Percentiles rank a stretch among this genome's conserved stretches.
These are phyloP conservation scores for Condylura cristata DNA, from an alignment of 2,113 vertebrate genomes.

Conservation along the genomic window DNA sequence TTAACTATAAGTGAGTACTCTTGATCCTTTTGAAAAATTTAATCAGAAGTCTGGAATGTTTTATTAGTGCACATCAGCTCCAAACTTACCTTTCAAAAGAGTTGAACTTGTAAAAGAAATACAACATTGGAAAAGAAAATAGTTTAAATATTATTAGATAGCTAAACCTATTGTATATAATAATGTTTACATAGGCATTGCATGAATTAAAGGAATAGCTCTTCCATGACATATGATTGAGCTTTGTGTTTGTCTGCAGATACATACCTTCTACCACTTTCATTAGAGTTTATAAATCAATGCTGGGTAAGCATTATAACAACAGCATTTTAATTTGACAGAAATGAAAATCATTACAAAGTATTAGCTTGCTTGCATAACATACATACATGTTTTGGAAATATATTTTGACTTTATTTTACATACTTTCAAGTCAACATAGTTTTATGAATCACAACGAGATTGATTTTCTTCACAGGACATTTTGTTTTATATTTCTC, in stretches of 20 bases:
- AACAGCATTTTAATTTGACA: constrained; percentile 34
- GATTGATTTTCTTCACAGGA: not conserved
- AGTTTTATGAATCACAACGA: constrained; percentile 7
- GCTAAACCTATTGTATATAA: not conserved
- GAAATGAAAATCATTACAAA: constrained; percentile 28
- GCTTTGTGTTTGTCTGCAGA: too few species aligned
- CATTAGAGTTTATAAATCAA: not conserved
- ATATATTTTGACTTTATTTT: constrained; percentile 38
- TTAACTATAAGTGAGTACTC: not conserved
- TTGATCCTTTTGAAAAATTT: not conserved
- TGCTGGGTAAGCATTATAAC: constrained; percentile 5
- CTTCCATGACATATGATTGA: not conserved
- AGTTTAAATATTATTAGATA: not conserved
- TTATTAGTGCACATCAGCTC: not conserved
- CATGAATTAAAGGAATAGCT: not conserved
- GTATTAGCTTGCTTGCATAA: constrained; percentile 17
- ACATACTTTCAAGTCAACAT: not conserved
- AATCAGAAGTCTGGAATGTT: not conserved
- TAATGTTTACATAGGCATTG: not conserved
- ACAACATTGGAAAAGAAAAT: not conserved
- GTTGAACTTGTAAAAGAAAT: not conserved
- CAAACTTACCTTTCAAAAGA: not conserved
- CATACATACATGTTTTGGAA: not conserved
- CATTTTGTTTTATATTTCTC: not conserved
- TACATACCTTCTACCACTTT: not conserved